phyloP scores from a whole-genome alignment of 1,140 invertebrate species.

The Drosophila cardini region DNA sequence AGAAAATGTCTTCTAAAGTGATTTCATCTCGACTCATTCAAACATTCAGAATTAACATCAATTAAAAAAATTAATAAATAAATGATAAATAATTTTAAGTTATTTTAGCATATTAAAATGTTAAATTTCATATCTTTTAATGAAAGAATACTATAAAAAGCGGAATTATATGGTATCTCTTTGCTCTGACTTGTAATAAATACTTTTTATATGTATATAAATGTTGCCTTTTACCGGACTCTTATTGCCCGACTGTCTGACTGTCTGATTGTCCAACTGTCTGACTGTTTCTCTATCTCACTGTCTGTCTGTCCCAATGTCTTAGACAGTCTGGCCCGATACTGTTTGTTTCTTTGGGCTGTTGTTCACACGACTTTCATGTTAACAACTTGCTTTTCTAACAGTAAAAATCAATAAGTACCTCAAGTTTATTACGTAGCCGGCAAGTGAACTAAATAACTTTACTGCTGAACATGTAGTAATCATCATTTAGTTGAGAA shows the following conservation, averaged over 20 bases:
- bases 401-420: constrained; percentile 83
- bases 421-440: constrained; percentile 69
- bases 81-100: too few species aligned
- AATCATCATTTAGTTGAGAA: constrained; percentile 66
- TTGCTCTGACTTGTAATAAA: not conserved
- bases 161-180: too few species aligned
- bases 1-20: too few species aligned
- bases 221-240: constrained; percentile 49
- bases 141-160: too few species aligned
- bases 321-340: constrained; percentile 12
- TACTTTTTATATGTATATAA: constrained; percentile 24
- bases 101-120: too few species aligned
- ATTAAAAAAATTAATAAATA: too few species aligned
- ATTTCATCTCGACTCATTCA: too few species aligned
- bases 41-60: too few species aligned
- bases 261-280: not conserved
- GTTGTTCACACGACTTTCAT: constrained; percentile 80
- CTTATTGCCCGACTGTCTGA: not conserved
- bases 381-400: constrained; percentile 75
- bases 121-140: too few species aligned
- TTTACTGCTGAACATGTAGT: constrained; percentile 69
- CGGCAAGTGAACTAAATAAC: constrained; percentile 72
- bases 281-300: not conserved
- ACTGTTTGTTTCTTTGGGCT: constrained; percentile 49
- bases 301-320: constrained; percentile 6